Evolutionary conservation across 2,797 vertebrate genomes (phyloP).

Genomic region (Sarcophilus harrisii): DNA sequence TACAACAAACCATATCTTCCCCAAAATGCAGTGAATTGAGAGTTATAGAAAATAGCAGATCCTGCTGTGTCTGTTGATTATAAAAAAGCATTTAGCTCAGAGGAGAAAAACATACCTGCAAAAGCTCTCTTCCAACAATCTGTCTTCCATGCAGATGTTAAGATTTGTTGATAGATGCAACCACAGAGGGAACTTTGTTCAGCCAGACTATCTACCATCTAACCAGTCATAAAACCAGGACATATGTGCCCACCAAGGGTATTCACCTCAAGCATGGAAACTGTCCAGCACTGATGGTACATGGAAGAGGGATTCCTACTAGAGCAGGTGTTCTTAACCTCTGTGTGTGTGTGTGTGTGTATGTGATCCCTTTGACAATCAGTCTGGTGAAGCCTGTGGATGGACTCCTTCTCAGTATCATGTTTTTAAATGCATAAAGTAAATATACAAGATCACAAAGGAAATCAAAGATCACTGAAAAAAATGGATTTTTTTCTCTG

Average conservation of each 20-base stretch:
- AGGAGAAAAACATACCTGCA: not conserved
- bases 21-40: not conserved
- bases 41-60: not conserved
- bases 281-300: not conserved
- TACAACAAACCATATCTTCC: not conserved
- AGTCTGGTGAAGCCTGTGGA: not conserved
- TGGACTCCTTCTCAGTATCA: not conserved
- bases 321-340: not conserved
- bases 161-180: not conserved
- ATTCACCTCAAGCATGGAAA: not conserved
- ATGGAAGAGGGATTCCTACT: not conserved
- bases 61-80: not conserved
- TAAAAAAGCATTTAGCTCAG: not conserved
- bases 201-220: not conserved
- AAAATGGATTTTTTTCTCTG: not conserved
- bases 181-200: not conserved
- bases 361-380: not conserved
- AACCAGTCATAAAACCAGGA: not conserved
- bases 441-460: not conserved
- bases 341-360: not conserved
- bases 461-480: not conserved
- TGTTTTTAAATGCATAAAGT: not conserved
- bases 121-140: not conserved
- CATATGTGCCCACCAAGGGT: not conserved
- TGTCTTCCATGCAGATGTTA: not conserved